phyloP scores from a whole-genome alignment of 2,797 vertebrate species.

The Melanotaenia maccullochi region DNA sequence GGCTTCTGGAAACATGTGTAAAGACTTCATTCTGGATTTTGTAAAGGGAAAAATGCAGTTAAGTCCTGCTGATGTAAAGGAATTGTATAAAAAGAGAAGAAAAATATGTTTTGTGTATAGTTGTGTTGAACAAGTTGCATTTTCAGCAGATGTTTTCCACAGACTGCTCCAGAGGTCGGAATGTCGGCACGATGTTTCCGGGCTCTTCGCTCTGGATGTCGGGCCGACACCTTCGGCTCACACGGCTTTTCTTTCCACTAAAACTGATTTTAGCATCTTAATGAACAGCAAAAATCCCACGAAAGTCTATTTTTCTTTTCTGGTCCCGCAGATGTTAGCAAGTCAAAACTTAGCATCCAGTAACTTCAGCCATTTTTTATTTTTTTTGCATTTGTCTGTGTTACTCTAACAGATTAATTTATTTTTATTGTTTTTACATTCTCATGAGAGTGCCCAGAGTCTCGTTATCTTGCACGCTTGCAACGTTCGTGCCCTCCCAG shows the following conservation, averaged over 20 bases:
- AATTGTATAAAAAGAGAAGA: slow-evolving; percentile 61
- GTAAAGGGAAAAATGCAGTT: slow-evolving; percentile 76
- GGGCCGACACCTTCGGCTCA: slow-evolving; percentile 44
- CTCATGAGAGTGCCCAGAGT: slow-evolving; percentile 62
- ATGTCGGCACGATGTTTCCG: slow-evolving; percentile 28
- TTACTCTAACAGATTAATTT: slow-evolving; percentile 54
- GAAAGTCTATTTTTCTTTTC: slow-evolving; percentile 6
- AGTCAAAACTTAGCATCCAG: slow-evolving; percentile 50
- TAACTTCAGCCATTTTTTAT: slow-evolving; percentile 54
- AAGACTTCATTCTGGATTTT: slow-evolving; percentile 52
- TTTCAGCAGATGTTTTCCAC: slow-evolving; percentile 25
- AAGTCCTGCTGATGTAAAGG: slow-evolving; percentile 82
- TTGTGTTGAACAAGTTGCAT: slow-evolving; percentile 55
- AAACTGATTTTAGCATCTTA: slow-evolving; percentile 34
- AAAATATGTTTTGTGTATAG: slow-evolving; percentile 60
- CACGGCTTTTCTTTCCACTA: slow-evolving; percentile 57
- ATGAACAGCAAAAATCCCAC: slow-evolving; percentile 39
- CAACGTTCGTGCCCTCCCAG: slow-evolving; percentile 42
- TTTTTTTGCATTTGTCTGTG: slow-evolving; percentile 7
- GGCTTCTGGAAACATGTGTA: slow-evolving; percentile 46
- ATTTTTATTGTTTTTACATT: slow-evolving; percentile 43
- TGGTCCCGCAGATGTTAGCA: slow-evolving; percentile 10
- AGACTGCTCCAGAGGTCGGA: neutral
- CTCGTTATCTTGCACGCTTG: slow-evolving; percentile 52
- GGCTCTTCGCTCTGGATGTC: slow-evolving; percentile 38